These are phyloP conservation scores for Pteropus rufus DNA, from an alignment of 2,797 vertebrate species.

Conservation along the genomic window DNA sequence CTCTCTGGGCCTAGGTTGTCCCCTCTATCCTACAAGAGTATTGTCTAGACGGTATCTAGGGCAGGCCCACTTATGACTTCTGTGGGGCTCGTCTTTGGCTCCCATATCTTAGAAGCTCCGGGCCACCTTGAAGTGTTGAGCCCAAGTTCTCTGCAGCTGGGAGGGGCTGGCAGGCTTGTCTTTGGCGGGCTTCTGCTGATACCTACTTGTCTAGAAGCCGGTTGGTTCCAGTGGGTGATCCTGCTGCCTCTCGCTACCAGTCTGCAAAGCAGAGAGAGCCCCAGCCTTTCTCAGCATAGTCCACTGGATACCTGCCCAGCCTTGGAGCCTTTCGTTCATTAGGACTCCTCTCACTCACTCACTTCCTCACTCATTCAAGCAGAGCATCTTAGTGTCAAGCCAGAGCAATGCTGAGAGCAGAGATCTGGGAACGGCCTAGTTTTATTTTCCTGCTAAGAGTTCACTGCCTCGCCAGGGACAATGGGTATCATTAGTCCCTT, in stretches of 20 bases:
- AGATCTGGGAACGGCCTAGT: neutral
- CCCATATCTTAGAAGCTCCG: neutral
- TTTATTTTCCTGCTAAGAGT: neutral
- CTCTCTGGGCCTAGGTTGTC: neutral
- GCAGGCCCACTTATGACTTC: neutral
- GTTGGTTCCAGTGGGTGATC: neutral
- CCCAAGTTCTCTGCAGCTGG: neutral
- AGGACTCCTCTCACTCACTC: neutral
- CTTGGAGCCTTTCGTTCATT: neutral
- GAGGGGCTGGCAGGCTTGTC: neutral
- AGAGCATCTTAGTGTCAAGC: neutral
- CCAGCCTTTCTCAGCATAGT: neutral
- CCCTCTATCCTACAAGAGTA: neutral
- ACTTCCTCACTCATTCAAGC: neutral
- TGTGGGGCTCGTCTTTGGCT: neutral
- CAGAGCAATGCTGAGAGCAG: neutral
- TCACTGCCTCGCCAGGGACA: neutral
- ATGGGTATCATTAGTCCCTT: neutral
- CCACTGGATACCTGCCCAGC: constrained; percentile 22
- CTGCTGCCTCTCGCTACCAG: neutral
- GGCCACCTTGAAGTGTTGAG: neutral
- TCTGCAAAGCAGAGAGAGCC: neutral
- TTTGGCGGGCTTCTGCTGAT: neutral
- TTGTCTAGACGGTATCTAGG: neutral
- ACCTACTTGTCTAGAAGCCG: neutral